phyloP scores from a whole-genome alignment of 2,888 invertebrate species.

The Coleophora flavipennella region DNA sequence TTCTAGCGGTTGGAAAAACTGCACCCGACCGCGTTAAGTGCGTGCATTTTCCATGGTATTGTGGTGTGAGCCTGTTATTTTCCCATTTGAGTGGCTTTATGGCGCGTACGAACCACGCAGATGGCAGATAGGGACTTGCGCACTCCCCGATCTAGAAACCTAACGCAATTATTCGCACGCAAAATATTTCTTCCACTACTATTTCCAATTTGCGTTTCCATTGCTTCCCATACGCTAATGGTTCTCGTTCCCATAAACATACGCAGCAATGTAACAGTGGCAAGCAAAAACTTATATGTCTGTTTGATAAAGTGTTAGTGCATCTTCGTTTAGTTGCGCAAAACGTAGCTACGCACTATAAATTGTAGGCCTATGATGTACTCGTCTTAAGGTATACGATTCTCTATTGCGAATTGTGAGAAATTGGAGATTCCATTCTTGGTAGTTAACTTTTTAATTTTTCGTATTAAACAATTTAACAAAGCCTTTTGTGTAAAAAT shows the following conservation, averaged over 20 bases:
- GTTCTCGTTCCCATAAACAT: not conserved
- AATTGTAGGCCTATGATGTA: not conserved
- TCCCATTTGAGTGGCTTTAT: conserved; percentile 69
- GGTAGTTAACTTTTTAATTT: no score
- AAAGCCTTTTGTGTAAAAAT: no score
- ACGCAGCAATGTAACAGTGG: not conserved
- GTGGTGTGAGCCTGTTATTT: conserved; percentile 66
- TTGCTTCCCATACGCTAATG: conserved; percentile 7
- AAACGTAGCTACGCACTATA: conserved; percentile 8
- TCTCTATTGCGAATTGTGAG: no score
- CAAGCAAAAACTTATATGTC: not conserved
- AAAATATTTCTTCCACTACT: conserved; percentile 10
- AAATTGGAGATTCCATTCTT: no score
- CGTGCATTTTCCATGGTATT: conserved; percentile 61
- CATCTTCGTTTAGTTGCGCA: conserved; percentile 8
- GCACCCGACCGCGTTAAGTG: conserved; percentile 27
- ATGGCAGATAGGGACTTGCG: conserved; percentile 56
- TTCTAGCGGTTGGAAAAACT: conserved; percentile 58
- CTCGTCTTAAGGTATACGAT: no score
- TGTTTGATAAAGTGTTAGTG: not conserved
- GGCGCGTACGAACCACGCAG: conserved; percentile 46
- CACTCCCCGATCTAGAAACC: conserved; percentile 60
- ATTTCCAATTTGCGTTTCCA: conserved; percentile 5
- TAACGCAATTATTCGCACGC: conserved; percentile 66
- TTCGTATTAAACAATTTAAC: no score